A percentile compares a stretch with the other conserved stretches of the same genome.
phyloP scores from a whole-genome alignment of 2,113 vertebrate species.

The Chitala chitala region DNA sequence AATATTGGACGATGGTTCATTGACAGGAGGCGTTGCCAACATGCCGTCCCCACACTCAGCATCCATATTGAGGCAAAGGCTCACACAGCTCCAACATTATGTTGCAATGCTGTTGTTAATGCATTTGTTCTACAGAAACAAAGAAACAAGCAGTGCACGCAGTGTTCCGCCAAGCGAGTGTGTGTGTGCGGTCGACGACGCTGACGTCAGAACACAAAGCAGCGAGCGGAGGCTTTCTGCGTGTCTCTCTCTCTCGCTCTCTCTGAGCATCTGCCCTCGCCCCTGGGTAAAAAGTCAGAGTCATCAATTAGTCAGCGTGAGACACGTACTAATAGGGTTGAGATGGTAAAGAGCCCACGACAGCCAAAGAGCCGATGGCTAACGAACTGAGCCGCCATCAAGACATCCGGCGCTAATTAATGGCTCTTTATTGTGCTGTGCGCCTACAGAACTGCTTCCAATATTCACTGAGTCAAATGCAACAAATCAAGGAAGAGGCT shows the following conservation, averaged over 20 bases:
- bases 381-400: constrained; percentile 21
- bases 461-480: too few relatives aligned
- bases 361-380: constrained; percentile 24
- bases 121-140: background rate
- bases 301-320: constrained; percentile 39
- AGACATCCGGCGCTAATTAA: constrained; percentile 20
- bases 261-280: constrained; percentile 35
- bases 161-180: too few relatives aligned
- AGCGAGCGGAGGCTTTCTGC: too few relatives aligned
- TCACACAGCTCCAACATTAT: background rate
- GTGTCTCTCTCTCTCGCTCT: too few relatives aligned
- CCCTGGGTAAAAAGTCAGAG: constrained; percentile 34
- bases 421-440: constrained; percentile 2
- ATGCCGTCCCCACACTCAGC: background rate
- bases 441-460: background rate
- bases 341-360: constrained; percentile 10
- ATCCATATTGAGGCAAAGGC: background rate
- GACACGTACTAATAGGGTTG: constrained; percentile 22
- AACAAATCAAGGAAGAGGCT: too few relatives aligned
- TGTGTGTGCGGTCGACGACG: too few relatives aligned
- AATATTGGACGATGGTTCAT: background rate
- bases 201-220: too few relatives aligned
- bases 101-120: background rate
- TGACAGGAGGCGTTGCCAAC: background rate
- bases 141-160: background rate